Conservation (phyloP, 2,113 vertebrate species). For the Corythaeola cristata region DNA sequence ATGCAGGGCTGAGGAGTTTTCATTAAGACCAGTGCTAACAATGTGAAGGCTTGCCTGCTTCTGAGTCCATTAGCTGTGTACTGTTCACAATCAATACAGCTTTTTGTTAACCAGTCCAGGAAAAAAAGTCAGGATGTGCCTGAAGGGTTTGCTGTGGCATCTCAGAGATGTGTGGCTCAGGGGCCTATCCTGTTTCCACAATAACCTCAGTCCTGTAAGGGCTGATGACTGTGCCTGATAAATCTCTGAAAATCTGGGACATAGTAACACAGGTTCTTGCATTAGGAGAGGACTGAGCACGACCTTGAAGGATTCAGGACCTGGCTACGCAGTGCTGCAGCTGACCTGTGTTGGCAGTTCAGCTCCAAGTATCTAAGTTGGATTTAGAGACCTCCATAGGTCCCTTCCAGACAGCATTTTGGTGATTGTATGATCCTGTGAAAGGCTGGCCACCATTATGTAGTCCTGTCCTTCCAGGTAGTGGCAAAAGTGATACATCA, state of each 20-base stretch:
- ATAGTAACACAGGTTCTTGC: neutral
- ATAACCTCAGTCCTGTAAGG: neutral
- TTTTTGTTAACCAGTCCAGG: neutral
- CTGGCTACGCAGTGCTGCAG: neutral
- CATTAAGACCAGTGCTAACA: neutral
- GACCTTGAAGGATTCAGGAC: neutral
- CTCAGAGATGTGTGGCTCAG: neutral
- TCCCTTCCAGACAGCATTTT: neutral
- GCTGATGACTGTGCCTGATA: neutral
- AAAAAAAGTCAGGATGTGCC: neutral
- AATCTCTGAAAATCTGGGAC: neutral
- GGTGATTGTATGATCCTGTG: neutral
- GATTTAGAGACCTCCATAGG: neutral
- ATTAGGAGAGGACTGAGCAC: neutral
- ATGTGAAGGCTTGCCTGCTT: neutral
- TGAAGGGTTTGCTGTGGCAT: neutral
- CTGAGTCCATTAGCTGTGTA: neutral
- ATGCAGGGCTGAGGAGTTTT: neutral
- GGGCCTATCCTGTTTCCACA: neutral
- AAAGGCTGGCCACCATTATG: fast-evolving
- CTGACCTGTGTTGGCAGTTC: neutral
- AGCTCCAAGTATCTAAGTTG: neutral
- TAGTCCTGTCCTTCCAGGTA: neutral
- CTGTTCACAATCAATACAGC: neutral
- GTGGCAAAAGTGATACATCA: neutral